A percentile compares a stretch with the other conserved stretches of the same genome.
Conservation (phyloP, 2,888 invertebrate species). For the Caenorhabditis sp. region DNA sequence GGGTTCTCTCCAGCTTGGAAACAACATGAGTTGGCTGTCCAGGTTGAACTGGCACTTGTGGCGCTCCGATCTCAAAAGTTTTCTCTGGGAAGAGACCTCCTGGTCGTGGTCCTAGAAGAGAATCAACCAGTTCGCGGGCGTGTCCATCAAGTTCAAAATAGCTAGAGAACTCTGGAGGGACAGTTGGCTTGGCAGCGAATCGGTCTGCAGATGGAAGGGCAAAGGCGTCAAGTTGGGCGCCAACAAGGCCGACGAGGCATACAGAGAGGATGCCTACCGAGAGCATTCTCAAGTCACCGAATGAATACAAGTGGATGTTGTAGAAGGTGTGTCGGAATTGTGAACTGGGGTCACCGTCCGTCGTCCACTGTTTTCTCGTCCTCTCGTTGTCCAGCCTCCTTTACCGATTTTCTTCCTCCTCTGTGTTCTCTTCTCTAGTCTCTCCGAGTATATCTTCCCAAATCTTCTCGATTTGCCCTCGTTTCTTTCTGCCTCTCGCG, state of each 20-base stretch:
- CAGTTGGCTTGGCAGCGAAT: constrained; percentile 81
- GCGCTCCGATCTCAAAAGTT: constrained; percentile 80
- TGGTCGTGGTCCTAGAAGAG: constrained; percentile 81
- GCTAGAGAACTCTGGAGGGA: constrained; percentile 80
- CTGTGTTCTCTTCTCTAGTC: constrained; percentile 36
- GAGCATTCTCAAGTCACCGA: constrained; percentile 63
- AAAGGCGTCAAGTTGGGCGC: constrained; percentile 74
- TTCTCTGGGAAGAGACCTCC: constrained; percentile 83
- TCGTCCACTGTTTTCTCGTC: constrained; percentile 45
- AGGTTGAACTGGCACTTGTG: constrained; percentile 42
- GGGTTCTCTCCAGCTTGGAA: constrained; percentile 77
- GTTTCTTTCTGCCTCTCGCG: constrained; percentile 18
- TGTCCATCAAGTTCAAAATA: constrained; percentile 83
- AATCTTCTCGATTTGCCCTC: constrained; percentile 58
- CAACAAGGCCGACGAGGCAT: constrained; percentile 52
- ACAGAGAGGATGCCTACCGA: constrained; percentile 58
- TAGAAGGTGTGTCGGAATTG: constrained; percentile 59
- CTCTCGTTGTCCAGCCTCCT: constrained; percentile 54
- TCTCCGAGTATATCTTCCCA: constrained; percentile 55
- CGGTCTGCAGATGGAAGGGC: constrained; percentile 73
- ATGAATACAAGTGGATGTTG: constrained; percentile 59
- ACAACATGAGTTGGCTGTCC: constrained; percentile 71
- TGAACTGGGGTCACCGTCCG: constrained; percentile 50
- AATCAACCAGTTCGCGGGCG: constrained; percentile 82
- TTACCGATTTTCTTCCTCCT: constrained; percentile 31